A percentile compares a stretch with the other conserved stretches of the same genome.
phyloP scores from a whole-genome alignment of 1,140 invertebrate genomes.

The Leptonema lineaticorne region DNA sequence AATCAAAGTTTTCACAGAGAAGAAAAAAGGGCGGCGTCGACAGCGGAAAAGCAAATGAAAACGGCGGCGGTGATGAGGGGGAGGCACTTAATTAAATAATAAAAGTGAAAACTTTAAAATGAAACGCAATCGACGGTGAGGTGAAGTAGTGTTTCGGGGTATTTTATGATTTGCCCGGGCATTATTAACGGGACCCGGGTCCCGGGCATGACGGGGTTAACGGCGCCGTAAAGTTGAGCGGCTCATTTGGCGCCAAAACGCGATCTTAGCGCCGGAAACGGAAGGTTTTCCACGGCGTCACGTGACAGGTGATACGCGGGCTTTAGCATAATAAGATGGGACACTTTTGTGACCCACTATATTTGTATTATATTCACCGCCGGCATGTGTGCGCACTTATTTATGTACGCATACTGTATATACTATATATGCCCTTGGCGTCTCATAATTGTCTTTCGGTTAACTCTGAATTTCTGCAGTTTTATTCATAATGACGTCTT shows the following conservation, averaged over 20 bases:
- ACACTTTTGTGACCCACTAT: neutral
- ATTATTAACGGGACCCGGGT: neutral
- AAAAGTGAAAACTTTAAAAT: neutral
- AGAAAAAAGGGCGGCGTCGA: too few species aligned
- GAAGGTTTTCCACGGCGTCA: neutral
- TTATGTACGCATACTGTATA: neutral
- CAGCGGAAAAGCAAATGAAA: too few species aligned
- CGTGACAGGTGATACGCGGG: neutral
- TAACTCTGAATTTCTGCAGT: too few species aligned
- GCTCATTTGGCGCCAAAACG: conserved; percentile 15
- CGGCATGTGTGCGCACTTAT: neutral
- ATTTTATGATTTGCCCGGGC: neutral
- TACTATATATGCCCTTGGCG: too few species aligned
- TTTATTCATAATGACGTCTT: too few species aligned
- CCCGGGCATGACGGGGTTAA: neutral
- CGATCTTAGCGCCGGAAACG: conserved; percentile 6
- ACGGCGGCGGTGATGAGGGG: too few species aligned
- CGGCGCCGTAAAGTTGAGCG: conserved; percentile 20
- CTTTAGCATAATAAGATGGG: neutral
- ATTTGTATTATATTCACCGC: too few species aligned
- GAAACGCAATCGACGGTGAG: neutral
- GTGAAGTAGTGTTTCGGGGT: neutral
- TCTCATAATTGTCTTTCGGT: too few species aligned
- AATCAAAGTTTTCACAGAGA: too few species aligned
- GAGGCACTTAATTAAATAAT: neutral